Evolutionary conservation across 2,113 vertebrate genomes (phyloP).

Genomic region (Natator depressus): DNA sequence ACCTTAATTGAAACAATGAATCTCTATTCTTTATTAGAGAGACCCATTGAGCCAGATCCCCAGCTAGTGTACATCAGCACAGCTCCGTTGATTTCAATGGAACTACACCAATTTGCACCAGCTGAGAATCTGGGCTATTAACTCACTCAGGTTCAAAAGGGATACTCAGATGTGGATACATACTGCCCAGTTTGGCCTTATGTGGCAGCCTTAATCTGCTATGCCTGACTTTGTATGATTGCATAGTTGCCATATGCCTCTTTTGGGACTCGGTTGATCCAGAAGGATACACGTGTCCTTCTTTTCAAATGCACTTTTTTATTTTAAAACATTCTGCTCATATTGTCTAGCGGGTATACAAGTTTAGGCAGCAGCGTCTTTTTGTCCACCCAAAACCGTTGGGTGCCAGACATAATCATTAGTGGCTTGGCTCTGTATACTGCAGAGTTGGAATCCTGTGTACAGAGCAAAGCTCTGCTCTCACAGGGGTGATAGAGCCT

Average conservation of each 20-base stretch:
- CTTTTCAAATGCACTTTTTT: background rate
- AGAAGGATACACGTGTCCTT: background rate
- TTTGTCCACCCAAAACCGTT: background rate
- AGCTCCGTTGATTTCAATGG: background rate
- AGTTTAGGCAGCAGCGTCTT: background rate
- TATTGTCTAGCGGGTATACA: background rate
- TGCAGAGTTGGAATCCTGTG: slow-evolving; percentile 1
- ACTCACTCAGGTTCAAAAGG: background rate
- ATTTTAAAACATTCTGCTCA: background rate
- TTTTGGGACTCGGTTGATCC: background rate
- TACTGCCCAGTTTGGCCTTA: background rate
- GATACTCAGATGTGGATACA: background rate
- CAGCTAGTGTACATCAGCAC: background rate
- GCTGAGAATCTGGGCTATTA: background rate
- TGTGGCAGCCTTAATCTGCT: background rate
- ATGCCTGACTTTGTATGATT: background rate
- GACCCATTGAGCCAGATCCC: background rate
- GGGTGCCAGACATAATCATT: background rate
- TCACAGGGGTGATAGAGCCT: rapidly evolving
- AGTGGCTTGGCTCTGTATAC: rapidly evolving
- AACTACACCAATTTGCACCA: background rate
- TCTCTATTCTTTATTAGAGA: background rate
- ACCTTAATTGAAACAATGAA: background rate
- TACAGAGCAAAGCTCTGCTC: background rate
- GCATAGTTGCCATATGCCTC: background rate